These are phyloP conservation scores for Drosophila affinis DNA, from an alignment of 2,888 invertebrate species.

Conservation along the genomic window DNA sequence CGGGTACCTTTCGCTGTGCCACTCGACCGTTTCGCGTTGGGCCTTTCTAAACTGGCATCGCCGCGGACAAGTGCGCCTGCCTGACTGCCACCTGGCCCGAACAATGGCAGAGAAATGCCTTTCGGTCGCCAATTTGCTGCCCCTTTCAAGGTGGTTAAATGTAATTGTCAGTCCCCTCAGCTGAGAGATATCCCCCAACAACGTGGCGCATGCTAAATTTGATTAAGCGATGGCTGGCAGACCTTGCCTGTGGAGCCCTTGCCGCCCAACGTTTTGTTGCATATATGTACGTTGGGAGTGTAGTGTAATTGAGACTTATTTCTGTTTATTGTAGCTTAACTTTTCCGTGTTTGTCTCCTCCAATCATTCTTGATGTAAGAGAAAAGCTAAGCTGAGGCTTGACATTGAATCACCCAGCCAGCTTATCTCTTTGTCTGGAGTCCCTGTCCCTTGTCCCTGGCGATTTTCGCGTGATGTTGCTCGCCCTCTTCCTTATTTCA, in stretches of 20 bases:
- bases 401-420: background rate
- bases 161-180: constrained; percentile 32
- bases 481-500: constrained; percentile 35
- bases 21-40: constrained; percentile 16
- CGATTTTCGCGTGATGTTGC: constrained; percentile 1
- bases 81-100: constrained; percentile 30
- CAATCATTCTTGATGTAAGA: background rate
- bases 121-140: constrained; percentile 44
- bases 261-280: background rate
- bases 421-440: constrained; percentile 3
- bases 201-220: constrained; percentile 27
- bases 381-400: background rate
- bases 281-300: background rate
- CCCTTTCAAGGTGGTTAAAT: constrained; percentile 36
- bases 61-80: constrained; percentile 1
- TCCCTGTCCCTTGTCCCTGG: no score
- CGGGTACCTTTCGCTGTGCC: constrained; percentile 34
- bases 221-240: constrained; percentile 24
- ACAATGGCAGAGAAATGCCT: constrained; percentile 47
- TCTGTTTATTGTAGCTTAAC: background rate
- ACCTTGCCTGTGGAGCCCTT: constrained; percentile 7
- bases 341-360: background rate
- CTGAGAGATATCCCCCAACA: constrained; percentile 4
- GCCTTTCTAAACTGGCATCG: constrained; percentile 42
- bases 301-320: background rate